Conservation (phyloP, 2,888 invertebrate species). For the Xylota sylvarum region DNA sequence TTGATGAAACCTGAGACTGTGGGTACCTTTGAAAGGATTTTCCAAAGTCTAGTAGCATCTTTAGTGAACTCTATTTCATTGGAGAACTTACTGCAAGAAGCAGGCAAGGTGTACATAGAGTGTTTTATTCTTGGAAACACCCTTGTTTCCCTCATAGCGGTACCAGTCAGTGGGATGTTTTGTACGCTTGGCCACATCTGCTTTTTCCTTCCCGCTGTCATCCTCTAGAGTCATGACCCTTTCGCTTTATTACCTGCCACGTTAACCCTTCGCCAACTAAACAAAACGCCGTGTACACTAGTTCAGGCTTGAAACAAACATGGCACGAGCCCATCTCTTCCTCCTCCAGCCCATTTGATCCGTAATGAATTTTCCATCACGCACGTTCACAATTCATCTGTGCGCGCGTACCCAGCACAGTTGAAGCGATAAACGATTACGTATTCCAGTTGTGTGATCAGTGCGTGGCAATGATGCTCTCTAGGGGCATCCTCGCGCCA, state of each 20-base stretch:
- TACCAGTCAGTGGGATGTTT: no score
- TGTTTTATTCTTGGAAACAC: no score
- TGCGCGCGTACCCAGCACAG: slow-evolving; percentile 17
- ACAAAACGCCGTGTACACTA: not conserved
- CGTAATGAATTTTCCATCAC: slow-evolving; percentile 63
- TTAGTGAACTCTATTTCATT: no score
- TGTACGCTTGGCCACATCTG: no score
- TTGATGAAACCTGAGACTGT: no score
- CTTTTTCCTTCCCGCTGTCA: no score
- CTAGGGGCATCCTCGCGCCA: slow-evolving; percentile 73
- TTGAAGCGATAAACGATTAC: slow-evolving; percentile 62
- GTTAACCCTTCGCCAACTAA: not conserved
- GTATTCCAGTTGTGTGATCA: slow-evolving; percentile 73
- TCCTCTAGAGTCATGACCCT: no score
- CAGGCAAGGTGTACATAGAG: no score
- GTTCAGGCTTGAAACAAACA: slow-evolving; percentile 24
- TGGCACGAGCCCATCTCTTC: slow-evolving; percentile 63
- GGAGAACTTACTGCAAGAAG: no score
- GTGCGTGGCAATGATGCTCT: slow-evolving; percentile 76
- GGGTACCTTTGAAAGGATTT: no score
- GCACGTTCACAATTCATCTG: slow-evolving; percentile 60
- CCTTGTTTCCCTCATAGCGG: no score
- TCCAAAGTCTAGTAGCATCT: no score
- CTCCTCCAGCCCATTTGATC: slow-evolving; percentile 36
- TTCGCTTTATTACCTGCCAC: not conserved